Evolutionary conservation across 2,888 invertebrate genomes (phyloP), one percentile per base, ranked within the genome.

Genomic region (Drosophila lutescens): DNA sequence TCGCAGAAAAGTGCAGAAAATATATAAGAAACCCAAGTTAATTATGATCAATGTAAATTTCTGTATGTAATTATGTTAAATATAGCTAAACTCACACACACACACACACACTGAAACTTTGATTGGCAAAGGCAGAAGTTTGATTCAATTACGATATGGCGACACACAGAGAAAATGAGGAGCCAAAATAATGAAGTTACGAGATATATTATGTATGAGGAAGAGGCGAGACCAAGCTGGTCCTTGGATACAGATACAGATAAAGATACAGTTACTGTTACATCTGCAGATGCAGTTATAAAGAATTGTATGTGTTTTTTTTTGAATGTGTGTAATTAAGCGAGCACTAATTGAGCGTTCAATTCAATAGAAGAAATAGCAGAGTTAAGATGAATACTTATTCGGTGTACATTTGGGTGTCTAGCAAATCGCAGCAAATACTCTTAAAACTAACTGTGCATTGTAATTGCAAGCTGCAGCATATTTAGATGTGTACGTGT

Each of bases 31-130:
- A 66, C 49, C 38, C 41, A 49, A 67, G 47, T 40, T 47, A 43
- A 51, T 56, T 34, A 51, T 38, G 49, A 74, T 86, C 74, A 62
- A 72, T 86, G 81, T 86, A 84, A 76, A 81, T 86, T 80, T 75
- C 72, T 86, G 86, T 83, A 86, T 81, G 80, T 81, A 83, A 73
- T 73, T 77, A 77, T 66, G 50, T 67, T 73, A 63, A 77, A 76
- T 79, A 32, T 49, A 34, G 32, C 17, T 49, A 13, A 43, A 36
- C 13, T 38, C 15, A 12, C 9, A 32, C 15, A 15, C 9, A 41
- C n/a, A 26, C 23, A 46, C n/a, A 26, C n/a, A 46, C 26, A 46
- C 26, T 44, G 30, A 5, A 32, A 12, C 47, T 34, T 15, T 20
- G 20, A 49, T 34, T 20, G 49, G 49, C 44, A 51, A 38, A 13